phyloP scores from a whole-genome alignment of 2,797 vertebrate genomes.

The Bufotes viridis region DNA sequence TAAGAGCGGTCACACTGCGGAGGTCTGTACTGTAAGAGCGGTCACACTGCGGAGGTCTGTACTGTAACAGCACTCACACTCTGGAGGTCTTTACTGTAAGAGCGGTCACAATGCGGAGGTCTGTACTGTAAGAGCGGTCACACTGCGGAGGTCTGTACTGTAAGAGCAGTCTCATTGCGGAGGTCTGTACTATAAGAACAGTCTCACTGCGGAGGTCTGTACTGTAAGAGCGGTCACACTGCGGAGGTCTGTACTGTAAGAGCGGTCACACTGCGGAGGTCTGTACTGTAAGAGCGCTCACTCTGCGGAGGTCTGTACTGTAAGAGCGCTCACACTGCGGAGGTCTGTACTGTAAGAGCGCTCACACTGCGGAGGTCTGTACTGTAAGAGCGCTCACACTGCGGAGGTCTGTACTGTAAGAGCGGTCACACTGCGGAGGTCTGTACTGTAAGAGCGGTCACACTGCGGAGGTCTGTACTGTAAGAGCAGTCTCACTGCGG shows the following conservation, averaged over 20 bases:
- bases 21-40: not conserved
- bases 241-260: not conserved
- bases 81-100: not conserved
- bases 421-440: not conserved
- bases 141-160: not conserved
- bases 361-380: not conserved
- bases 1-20: not conserved
- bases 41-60: not conserved
- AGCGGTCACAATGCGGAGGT: not conserved
- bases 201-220: not conserved
- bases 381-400: conserved; percentile 5
- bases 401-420: not conserved
- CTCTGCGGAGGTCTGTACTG: not conserved
- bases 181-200: not conserved
- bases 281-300: not conserved
- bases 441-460: not conserved
- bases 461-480: not conserved
- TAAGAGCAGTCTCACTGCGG: not conserved
- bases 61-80: not conserved
- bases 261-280: not conserved
- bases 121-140: too few relatives aligned
- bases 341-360: not conserved
- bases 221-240: not conserved
- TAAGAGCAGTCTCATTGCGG: not conserved
- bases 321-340: not conserved